Evolutionary conservation across 2,797 vertebrate species (phyloP).

Genomic region (Tympanoctomys barrerae): DNA sequence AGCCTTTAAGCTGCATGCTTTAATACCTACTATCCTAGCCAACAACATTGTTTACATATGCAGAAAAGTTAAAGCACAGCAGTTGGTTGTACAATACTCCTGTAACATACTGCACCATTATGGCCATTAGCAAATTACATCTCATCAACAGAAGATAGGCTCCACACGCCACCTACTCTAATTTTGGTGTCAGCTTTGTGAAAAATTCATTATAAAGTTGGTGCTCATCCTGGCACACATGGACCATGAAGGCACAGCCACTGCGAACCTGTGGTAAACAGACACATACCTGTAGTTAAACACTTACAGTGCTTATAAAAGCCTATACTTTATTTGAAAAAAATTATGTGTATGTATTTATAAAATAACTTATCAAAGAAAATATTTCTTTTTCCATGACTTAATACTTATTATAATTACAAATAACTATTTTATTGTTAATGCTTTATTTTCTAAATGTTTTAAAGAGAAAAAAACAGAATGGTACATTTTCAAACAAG

Average conservation of each 20-base stretch:
- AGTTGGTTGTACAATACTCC: slow-evolving; percentile 27
- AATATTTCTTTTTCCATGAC: slow-evolving; percentile 5
- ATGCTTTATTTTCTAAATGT: neutral
- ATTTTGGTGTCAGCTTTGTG: slow-evolving; percentile 94
- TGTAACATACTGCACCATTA: neutral
- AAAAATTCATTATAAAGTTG: slow-evolving; percentile 98
- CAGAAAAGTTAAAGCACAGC: neutral
- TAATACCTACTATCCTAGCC: neutral
- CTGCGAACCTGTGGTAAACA: slow-evolving; percentile 93
- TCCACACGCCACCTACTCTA: slow-evolving; percentile 94
- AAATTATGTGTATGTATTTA: neutral
- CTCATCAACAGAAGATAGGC: slow-evolving; percentile 43
- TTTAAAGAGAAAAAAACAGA: neutral
- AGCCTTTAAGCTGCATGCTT: slow-evolving; percentile 35
- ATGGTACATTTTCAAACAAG: neutral
- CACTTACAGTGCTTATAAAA: neutral
- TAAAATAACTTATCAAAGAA: slow-evolving; percentile 40
- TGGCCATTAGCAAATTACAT: slow-evolving; percentile 52
- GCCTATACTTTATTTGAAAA: neutral
- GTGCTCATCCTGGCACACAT: slow-evolving; percentile 99
- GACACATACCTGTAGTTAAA: slow-evolving; percentile 57
- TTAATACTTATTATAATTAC: neutral
- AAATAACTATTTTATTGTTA: slow-evolving; percentile 36
- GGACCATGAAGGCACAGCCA: slow-evolving; percentile 99
- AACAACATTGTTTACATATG: slow-evolving; percentile 7